Percentiles rank a stretch among this genome's conserved stretches.
These are phyloP conservation scores for Pachypanchax playfairii DNA, from an alignment of 2,113 vertebrate species.

Conservation along the genomic window DNA sequence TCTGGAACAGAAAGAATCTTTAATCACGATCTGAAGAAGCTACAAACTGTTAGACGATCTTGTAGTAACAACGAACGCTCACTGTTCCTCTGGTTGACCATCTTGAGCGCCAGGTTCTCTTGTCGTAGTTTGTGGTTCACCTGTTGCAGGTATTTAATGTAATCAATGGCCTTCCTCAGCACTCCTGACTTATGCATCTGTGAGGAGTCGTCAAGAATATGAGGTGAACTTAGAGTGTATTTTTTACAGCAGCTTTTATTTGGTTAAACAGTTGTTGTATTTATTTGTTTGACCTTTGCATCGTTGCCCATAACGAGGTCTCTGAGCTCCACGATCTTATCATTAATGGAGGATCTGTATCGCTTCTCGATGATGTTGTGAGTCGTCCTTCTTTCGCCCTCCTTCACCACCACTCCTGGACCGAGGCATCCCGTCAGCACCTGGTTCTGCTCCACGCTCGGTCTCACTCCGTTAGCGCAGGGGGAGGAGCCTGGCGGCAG, in stretches of 20 bases:
- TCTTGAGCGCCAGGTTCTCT: slow-evolving; percentile 94
- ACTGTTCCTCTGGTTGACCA: slow-evolving; percentile 97
- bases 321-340: slow-evolving; percentile 96
- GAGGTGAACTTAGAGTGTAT: background rate
- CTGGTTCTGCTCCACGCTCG: slow-evolving; percentile 70
- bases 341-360: slow-evolving; percentile 96
- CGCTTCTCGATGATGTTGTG: slow-evolving; percentile 99
- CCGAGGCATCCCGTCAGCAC: slow-evolving; percentile 70
- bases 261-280: background rate
- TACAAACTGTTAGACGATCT: background rate
- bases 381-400: slow-evolving; percentile 94
- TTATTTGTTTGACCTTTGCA: slow-evolving; percentile 83
- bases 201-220: background rate
- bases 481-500: slow-evolving; percentile 81
- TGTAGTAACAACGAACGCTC: slow-evolving; percentile 62
- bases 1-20: slow-evolving; percentile 54
- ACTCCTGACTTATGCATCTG: slow-evolving; percentile 98
- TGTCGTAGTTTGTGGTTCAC: slow-evolving; percentile 95
- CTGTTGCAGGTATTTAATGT: slow-evolving; percentile 97
- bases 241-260: background rate
- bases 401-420: slow-evolving; percentile 86
- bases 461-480: slow-evolving; percentile 76
- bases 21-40: background rate
- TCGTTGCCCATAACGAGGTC: slow-evolving; percentile 97
- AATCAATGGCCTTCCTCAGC: slow-evolving; percentile 95